Evolutionary conservation across 2,797 vertebrate species (phyloP).

Genomic region (Ambastaia sidthimunki): DNA sequence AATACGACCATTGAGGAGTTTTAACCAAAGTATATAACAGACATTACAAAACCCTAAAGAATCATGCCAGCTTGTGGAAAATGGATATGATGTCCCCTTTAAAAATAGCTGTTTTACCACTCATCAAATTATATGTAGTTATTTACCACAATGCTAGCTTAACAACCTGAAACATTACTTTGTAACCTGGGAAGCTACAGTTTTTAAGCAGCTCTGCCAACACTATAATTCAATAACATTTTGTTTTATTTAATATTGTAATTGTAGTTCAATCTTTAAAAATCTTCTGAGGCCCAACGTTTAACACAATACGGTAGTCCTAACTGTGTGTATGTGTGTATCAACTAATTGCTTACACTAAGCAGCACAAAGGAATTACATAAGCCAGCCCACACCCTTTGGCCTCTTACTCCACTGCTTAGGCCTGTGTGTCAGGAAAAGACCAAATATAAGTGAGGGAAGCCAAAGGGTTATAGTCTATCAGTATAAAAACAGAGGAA

Average conservation of each 20-base stretch:
- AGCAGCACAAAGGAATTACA: slow-evolving; percentile 65
- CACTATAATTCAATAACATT: background rate
- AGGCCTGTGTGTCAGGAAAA: slow-evolving; percentile 60
- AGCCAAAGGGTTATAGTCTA: slow-evolving; percentile 47
- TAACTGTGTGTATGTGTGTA: slow-evolving; percentile 58
- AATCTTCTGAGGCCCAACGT: slow-evolving; percentile 25
- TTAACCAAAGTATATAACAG: too few relatives aligned
- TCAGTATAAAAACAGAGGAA: slow-evolving; percentile 58
- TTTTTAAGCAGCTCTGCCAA: background rate
- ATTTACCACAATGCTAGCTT: too few relatives aligned
- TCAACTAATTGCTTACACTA: slow-evolving; percentile 67
- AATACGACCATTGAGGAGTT: too few relatives aligned
- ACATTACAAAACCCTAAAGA: too few relatives aligned
- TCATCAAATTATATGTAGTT: too few relatives aligned
- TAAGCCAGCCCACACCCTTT: slow-evolving; percentile 50
- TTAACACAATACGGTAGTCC: slow-evolving; percentile 50
- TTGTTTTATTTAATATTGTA: background rate
- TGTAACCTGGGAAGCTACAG: too few relatives aligned
- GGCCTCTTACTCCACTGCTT: slow-evolving; percentile 49
- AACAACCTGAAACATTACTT: too few relatives aligned
- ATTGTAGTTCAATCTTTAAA: background rate
- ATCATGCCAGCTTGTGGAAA: too few relatives aligned
- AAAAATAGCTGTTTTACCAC: too few relatives aligned
- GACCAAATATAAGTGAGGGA: slow-evolving; percentile 57
- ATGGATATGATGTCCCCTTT: too few relatives aligned